A percentile compares a stretch with the other conserved stretches of the same genome.
Conservation (phyloP, 1,140 invertebrate genomes). For the Ceratina japonica region DNA sequence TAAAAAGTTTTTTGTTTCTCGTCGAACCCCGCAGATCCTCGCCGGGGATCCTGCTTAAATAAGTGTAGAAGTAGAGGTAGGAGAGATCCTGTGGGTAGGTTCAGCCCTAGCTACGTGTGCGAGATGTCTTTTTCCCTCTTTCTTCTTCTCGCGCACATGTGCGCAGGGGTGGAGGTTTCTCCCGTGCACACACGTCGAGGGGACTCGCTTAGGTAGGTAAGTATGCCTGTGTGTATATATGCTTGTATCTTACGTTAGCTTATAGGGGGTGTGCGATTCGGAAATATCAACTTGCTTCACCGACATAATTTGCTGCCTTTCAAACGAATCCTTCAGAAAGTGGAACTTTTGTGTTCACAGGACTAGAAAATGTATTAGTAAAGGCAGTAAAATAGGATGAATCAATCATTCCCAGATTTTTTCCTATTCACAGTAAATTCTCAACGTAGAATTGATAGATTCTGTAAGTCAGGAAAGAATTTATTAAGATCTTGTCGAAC, state of each 20-base stretch:
- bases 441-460: neutral
- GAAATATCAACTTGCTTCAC: neutral
- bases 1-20: slow-evolving; percentile 42
- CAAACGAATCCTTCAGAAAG: neutral
- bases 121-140: slow-evolving; percentile 41
- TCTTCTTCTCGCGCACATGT: slow-evolving; percentile 4
- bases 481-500: neutral
- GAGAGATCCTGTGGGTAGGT: slow-evolving; percentile 48
- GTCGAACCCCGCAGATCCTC: slow-evolving; percentile 12
- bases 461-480: neutral
- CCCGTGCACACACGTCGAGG: neutral
- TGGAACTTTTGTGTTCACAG: slow-evolving; percentile 10
- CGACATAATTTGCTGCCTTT: slow-evolving; percentile 7
- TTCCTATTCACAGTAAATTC: neutral
- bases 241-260: slow-evolving; percentile 25
- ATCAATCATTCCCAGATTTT: neutral
- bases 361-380: neutral
- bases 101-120: slow-evolving; percentile 53
- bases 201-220: slow-evolving; percentile 41
- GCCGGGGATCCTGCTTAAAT: slow-evolving; percentile 40
- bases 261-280: slow-evolving; percentile 55
- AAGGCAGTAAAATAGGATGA: neutral
- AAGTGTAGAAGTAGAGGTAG: slow-evolving; percentile 17
- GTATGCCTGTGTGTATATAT: neutral
- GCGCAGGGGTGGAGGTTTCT: slow-evolving; percentile 4